These are phyloP conservation scores for Drosophila pseudotalamancana DNA, from an alignment of 2,888 invertebrate genomes.

Conservation along the genomic window DNA sequence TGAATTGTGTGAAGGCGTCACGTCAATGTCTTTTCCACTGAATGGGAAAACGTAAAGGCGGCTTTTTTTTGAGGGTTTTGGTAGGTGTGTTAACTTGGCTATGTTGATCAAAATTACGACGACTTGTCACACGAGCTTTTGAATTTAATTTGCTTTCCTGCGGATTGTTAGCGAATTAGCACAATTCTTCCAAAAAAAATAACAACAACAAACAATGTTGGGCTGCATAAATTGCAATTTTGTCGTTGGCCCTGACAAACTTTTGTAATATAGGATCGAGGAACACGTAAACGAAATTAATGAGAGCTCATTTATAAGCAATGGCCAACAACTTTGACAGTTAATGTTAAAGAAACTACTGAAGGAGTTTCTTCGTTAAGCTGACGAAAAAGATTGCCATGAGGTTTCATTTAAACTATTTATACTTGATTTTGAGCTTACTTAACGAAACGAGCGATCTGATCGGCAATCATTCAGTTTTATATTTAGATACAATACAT, in stretches of 20 bases:
- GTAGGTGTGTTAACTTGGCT: background rate
- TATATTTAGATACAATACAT: background rate
- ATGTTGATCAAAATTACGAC: constrained; percentile 68
- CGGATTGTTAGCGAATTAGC: constrained; percentile 80
- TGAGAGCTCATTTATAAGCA: constrained; percentile 10
- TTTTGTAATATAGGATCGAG: constrained; percentile 17
- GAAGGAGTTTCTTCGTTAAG: no score
- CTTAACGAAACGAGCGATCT: no score
- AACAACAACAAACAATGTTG: constrained; percentile 11
- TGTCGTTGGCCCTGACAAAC: no score
- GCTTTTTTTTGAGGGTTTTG: constrained; percentile 7
- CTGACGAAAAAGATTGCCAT: no score
- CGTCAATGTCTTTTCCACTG: constrained; percentile 66
- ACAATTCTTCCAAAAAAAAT: constrained; percentile 30
- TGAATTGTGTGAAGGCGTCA: constrained; percentile 79
- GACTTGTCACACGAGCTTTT: constrained; percentile 75
- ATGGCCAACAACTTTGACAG: constrained; percentile 1
- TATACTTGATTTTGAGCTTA: background rate
- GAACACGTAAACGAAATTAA: constrained; percentile 25
- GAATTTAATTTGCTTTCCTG: constrained; percentile 45
- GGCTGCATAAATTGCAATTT: constrained; percentile 49
- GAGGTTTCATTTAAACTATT: no score
- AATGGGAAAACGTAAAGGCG: constrained; percentile 24
- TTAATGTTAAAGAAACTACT: background rate
- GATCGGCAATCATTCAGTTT: background rate